Evolutionary conservation across 2,888 invertebrate species (phyloP), one percentile per base, ranked within the genome.

Genomic region (Zaprionus bogoriensis): DNA sequence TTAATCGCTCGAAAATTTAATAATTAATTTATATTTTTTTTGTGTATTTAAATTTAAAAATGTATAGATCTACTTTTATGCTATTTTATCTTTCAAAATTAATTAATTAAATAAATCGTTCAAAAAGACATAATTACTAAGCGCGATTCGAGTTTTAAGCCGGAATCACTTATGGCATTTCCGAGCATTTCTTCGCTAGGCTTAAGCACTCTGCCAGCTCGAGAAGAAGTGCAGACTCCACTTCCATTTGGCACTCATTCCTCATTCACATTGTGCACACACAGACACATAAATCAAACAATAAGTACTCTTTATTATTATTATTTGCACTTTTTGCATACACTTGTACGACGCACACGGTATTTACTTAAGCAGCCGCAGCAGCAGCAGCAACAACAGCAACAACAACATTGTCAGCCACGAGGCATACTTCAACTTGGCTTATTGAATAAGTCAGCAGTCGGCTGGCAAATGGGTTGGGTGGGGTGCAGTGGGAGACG

Each of bases 221-320:
- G 12, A 32, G 6, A 32, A 3, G 32, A 12, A 14, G 14, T 10
- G 30, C 12, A 30, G 30, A 12, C 30, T n/a, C 12, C 30, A n/a
- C 44, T 10, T 45, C 6, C 22, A 44, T 28, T 36, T 53, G 39
- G 60, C 57, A 42, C 64, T 23, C 58, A 39, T 44, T 7, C 64
- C 10, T 12, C 44, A 17, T 17, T 17, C 1, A 22, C 64, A 67
- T 78, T 87, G 87, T 88, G 87, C 77, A 88, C 73, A 89, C 85
- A 89, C 89, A 90, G 90, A 90, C 90, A 87, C 90, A 90, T 90
- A 90, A 90, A 90, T 90, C 90, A 90, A 90, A 90, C 87, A 90
- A 89, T 90, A 90, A 90, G 90, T 89, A 90, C 90, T 90, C 90
- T 87, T 89, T 89, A 88, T 89, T 89, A 89, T 89, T 89, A 89